Base-by-base conservation (phyloP, 2,888 invertebrate species). In the Ametastegia equiseti region DNA sequence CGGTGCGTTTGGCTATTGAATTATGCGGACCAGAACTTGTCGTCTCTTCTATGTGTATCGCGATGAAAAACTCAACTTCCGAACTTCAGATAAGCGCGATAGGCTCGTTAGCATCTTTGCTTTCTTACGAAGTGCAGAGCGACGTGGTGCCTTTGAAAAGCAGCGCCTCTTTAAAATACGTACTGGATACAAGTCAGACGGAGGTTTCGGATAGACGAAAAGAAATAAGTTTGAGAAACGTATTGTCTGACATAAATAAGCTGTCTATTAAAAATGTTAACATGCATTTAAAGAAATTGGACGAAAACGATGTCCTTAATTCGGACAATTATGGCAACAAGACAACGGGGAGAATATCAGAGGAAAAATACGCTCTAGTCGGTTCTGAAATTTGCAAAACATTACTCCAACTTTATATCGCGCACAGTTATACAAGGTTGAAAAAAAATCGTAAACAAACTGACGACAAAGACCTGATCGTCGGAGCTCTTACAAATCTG, bases 331-430 rank as follows among this genome's bases (percentile, higher is more conserved):
- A 30, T 27, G 42, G 42, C 0, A 78, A 78, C n/a, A 63, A 60
- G 9, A 60, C 42, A 30, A 33, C 33, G 11, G 45, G 45, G 63
- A 78, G 19, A 47, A 77, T 83, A 19, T 78, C 84, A 1, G 57
- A 63, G 11, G 60, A 39, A 60, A 78, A 78, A 63, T 39, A 39
- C 11, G 60, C 63, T 27, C 84, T 88, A 82, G 88, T 92, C 2
- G 93, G 93, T 0, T 91, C 91, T 0, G 92, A 93, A 85, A 88
- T 94, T 13, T 93, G 93, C 82, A 90, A 90, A 83, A 91, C 92
- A 71, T 87, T 94, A 33, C 85, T 93, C 15, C 89, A 92, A 69
- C 85, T 93, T 1, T 93, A 93, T 69, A 92, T 93, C 47, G 89
- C 92, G 9, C 89, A 91, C 50, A 92, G 88, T 83, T 90, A 90